Conservation (phyloP, 1,140 invertebrate genomes). For the Aleiodes sp. region DNA sequence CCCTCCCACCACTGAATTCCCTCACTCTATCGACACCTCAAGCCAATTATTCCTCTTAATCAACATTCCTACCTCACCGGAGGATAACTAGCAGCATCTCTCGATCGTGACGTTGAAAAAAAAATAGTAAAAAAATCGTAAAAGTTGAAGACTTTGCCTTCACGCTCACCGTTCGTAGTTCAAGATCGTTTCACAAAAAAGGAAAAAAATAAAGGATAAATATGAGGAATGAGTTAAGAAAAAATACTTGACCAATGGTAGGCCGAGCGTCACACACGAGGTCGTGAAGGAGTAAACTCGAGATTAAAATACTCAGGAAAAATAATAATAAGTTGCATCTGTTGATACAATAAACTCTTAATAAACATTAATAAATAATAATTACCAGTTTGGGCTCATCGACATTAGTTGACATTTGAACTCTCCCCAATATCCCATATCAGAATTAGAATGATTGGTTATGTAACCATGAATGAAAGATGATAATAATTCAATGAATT, state of each 20-base stretch:
- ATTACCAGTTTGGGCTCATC: not conserved
- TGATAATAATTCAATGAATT: not conserved
- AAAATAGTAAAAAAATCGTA: not conserved
- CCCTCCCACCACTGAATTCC: too few relatives aligned
- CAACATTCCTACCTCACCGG: too few relatives aligned
- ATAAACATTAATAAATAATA: not conserved
- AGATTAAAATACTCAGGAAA: not conserved
- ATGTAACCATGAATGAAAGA: not conserved
- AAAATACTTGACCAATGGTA: not conserved
- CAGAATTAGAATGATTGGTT: not conserved
- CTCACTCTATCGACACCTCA: too few relatives aligned
- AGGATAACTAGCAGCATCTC: not conserved
- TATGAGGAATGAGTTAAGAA: too few relatives aligned
- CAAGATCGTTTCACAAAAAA: not conserved
- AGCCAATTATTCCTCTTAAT: too few relatives aligned
- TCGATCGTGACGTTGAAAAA: slow-evolving; percentile 4
- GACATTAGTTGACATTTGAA: not conserved
- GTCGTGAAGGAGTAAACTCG: not conserved
- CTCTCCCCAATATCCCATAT: not conserved
- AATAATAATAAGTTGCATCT: not conserved
- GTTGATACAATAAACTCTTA: not conserved
- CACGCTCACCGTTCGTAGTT: slow-evolving; percentile 1
- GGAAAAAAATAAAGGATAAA: not conserved
- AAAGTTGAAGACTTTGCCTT: not conserved
- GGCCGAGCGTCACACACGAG: not conserved